Base-by-base conservation (phyloP, 2,797 vertebrate genomes). In the Falco cherrug region DNA sequence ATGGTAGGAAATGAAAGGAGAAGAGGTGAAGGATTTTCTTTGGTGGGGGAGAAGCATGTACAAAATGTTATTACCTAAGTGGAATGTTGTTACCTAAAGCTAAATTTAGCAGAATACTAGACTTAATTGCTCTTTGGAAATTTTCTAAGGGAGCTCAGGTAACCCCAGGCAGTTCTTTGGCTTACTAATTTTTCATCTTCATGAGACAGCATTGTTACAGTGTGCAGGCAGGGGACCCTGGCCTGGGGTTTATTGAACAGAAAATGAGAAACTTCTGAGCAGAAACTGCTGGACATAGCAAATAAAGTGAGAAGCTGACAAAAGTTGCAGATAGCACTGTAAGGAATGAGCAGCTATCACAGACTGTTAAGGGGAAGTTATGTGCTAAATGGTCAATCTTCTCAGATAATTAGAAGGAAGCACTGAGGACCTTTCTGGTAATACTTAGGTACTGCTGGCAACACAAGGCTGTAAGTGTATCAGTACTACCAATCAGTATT, bases 181-280 rank as follows among this genome's bases (percentile, higher is more conserved):
- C 39, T 89, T 73, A 37, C 63, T 82, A 51, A 84, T 85, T 94
- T 95, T 90, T 89, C 75, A 78, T 45, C 51, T 83, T 90, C 22
- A 2, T 68, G 35, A 37, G 61, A 76, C 4, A 35, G 45, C 14
- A 13, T 35, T 69, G 29, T 63, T 82, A 56, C 73, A 87, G 22
- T n/a, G 35, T 0, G 0, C 59, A 73, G 59, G 63, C 75, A 73
- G 81, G 54, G 6, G 39, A 79, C 74, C 47, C 78, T 76, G 78
- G 70, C 43, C 91, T 69, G 74, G 85, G 56, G 71, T 94, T 83
- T 74, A n/a, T 68, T 39, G 48, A 93, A 78, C 26, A 79, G 80
- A 73, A 90, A 64, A 64, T 60, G 79, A 93, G 71, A 90, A 89
- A 87, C 31, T 73, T 59, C 26, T 10, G 35, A 63, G 37, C 24